Evolutionary conservation across 2,888 invertebrate species (phyloP).

Genomic region (Amphipoea lucens): DNA sequence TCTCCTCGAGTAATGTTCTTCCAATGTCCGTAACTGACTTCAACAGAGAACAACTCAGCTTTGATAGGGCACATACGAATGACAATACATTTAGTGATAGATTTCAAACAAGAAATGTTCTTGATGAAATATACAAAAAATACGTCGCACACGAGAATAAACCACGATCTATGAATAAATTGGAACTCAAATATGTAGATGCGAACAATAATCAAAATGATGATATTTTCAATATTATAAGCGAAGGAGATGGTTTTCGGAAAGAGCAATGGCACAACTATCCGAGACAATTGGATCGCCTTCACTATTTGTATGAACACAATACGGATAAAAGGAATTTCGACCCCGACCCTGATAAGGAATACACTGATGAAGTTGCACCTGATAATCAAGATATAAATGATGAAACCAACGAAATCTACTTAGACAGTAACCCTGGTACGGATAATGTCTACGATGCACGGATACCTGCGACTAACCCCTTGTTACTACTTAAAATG

Average conservation of each 20-base stretch:
- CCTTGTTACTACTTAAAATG: constrained; percentile 83
- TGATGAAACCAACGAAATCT: constrained; percentile 75
- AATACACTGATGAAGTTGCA: constrained; percentile 64
- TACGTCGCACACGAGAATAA: constrained; percentile 61
- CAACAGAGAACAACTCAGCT: constrained; percentile 71
- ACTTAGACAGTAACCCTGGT: constrained; percentile 70
- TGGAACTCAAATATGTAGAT: constrained; percentile 65
- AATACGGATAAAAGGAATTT: constrained; percentile 72
- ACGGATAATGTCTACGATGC: constrained; percentile 72
- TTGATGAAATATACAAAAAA: constrained; percentile 78
- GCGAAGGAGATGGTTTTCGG: constrained; percentile 79
- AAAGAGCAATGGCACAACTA: constrained; percentile 87
- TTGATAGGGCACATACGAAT: constrained; percentile 75
- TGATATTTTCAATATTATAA: constrained; percentile 70
- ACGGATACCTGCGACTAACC: constrained; percentile 76
- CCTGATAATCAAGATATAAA: constrained; percentile 60
- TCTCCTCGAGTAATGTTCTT: constrained; percentile 85
- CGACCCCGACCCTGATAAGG: constrained; percentile 73
- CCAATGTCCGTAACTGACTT: constrained; percentile 77
- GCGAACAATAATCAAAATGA: constrained; percentile 71
- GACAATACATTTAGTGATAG: constrained; percentile 84
- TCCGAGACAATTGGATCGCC: constrained; percentile 84
- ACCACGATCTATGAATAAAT: constrained; percentile 58
- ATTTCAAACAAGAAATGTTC: constrained; percentile 74
- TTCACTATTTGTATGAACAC: constrained; percentile 74